Percentiles rank a stretch among this genome's conserved stretches.
phyloP scores from a whole-genome alignment of 2,113 vertebrate genomes.

The Sakesphorus luctuosus region DNA sequence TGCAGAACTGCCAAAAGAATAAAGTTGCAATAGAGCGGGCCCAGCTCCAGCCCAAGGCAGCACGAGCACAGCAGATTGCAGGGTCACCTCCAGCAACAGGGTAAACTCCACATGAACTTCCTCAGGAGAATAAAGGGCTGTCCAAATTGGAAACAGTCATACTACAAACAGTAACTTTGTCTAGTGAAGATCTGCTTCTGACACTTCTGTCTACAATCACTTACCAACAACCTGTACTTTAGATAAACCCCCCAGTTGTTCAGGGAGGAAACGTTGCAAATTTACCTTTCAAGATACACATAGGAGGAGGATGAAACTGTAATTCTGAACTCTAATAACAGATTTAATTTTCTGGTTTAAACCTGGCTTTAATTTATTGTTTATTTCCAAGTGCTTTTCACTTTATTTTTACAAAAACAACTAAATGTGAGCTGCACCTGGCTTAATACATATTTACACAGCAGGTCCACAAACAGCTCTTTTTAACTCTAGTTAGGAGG shows the following conservation, averaged over 20 bases:
- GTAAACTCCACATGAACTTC: not conserved
- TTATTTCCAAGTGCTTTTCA: not conserved
- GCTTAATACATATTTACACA: not conserved
- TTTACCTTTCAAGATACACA: not conserved
- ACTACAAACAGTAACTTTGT: not conserved
- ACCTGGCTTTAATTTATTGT: not conserved
- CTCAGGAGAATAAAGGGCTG: not conserved
- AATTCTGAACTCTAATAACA: not conserved
- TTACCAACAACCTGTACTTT: not conserved
- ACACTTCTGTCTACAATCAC: not conserved
- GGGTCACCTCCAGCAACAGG: not conserved
- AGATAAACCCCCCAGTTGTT: not conserved
- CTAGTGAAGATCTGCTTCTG: not conserved
- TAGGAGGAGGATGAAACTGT: not conserved
- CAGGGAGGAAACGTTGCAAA: not conserved
- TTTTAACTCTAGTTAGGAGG: not conserved
- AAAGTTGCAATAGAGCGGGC: not conserved
- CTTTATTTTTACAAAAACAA: not conserved
- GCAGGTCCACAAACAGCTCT: not conserved
- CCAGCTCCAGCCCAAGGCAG: not conserved
- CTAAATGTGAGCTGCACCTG: not conserved
- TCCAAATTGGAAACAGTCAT: not conserved
- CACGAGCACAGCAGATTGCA: not conserved
- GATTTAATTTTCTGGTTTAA: not conserved
- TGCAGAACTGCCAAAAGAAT: not conserved